phyloP scores from a whole-genome alignment of 2,113 vertebrate species.

The Arothron firmamentum region DNA sequence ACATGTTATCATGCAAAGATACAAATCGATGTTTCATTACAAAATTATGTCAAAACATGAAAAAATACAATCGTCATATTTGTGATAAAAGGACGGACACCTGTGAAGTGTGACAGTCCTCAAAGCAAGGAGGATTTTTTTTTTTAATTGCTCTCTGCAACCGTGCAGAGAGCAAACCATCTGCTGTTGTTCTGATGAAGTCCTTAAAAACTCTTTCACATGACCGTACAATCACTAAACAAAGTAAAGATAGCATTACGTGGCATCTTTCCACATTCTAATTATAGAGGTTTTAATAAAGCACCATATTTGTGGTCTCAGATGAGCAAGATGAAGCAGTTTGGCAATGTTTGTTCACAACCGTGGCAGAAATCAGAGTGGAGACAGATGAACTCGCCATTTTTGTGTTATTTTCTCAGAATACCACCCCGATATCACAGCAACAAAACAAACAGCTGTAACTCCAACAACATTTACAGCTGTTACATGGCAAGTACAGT shows the following conservation, averaged over 20 bases:
- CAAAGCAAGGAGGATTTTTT: constrained; percentile 1
- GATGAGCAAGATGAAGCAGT: constrained; percentile 1
- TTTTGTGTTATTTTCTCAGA: constrained; percentile 5
- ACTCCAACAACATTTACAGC: constrained; percentile 16
- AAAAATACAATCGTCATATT: constrained; percentile 47
- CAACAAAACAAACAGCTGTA: constrained; percentile 4
- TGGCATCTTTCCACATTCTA: constrained; percentile 1
- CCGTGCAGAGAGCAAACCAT: no score
- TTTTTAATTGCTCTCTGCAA: constrained; percentile 12
- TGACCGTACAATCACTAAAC: not conserved
- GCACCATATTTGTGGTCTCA: not conserved
- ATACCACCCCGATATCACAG: constrained; percentile 9
- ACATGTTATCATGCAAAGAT: constrained; percentile 56
- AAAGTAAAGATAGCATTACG: not conserved
- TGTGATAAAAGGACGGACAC: constrained; percentile 33
- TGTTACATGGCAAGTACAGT: constrained; percentile 17
- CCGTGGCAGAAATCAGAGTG: not conserved
- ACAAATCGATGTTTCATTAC: constrained; percentile 54
- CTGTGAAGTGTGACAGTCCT: constrained; percentile 26
- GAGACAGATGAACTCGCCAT: not conserved
- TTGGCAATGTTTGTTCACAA: not conserved
- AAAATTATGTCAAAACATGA: constrained; percentile 53
- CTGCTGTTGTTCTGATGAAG: not conserved
- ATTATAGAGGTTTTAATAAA: not conserved
- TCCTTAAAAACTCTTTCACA: not conserved